Percentiles rank a stretch among this genome's conserved stretches.
Conservation (phyloP, 2,113 vertebrate genomes). For the Sinocyclocheilus grahami region DNA sequence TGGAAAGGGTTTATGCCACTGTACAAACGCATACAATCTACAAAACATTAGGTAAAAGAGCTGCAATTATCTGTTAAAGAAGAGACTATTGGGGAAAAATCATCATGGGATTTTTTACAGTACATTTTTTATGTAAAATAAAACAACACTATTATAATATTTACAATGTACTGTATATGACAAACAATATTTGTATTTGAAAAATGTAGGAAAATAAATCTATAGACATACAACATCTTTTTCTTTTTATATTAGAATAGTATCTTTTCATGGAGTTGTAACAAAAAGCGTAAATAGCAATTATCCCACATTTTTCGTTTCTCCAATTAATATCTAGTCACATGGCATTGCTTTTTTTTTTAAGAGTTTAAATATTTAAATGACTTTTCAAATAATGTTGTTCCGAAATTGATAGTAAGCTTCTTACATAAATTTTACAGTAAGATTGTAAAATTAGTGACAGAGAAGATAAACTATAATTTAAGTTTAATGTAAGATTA, state of each 20-base stretch:
- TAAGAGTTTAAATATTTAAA: not conserved
- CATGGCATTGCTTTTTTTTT: too few relatives aligned
- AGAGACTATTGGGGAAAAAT: not conserved
- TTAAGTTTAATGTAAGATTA: not conserved
- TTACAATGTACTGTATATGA: not conserved
- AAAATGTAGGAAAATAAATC: not conserved
- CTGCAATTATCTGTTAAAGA: not conserved
- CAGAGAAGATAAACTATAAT: not conserved
- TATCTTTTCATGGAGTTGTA: too few relatives aligned
- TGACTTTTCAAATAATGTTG: too few relatives aligned
- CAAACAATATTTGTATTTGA: too few relatives aligned
- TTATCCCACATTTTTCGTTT: not conserved
- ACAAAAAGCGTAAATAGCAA: not conserved
- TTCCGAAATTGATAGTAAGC: not conserved
- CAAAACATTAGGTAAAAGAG: not conserved
- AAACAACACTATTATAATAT: not conserved
- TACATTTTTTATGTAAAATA: slow-evolving; percentile 14
- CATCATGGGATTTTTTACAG: not conserved
- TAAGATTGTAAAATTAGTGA: not conserved
- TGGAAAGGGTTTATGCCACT: too few relatives aligned
- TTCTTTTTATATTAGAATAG: not conserved
- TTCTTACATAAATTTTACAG: not conserved
- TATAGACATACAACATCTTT: not conserved
- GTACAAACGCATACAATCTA: too few relatives aligned
- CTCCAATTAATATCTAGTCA: too few relatives aligned